These are phyloP conservation scores for Cheilosia soror DNA, from an alignment of 2,888 invertebrate genomes.

Conservation along the genomic window DNA sequence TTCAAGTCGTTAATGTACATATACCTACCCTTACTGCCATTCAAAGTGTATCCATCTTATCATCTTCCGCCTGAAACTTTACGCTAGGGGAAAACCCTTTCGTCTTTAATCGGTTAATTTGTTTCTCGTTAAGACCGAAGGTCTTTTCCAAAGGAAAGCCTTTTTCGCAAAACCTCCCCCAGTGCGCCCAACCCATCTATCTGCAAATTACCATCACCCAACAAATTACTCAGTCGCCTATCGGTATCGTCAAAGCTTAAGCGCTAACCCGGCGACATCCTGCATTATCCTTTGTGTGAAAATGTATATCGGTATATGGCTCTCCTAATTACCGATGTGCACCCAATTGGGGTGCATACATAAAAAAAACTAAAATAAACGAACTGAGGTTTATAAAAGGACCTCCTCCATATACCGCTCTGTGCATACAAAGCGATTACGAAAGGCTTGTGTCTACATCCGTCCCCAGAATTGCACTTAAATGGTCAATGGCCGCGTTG, in stretches of 20 bases:
- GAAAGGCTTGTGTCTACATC: constrained; percentile 13
- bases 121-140: constrained; percentile 54
- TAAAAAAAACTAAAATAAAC: constrained; percentile 25
- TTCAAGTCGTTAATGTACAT: constrained; percentile 27
- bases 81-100: constrained; percentile 23
- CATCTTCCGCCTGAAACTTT: constrained; percentile 33
- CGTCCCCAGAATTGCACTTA: not conserved
- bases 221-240: constrained; percentile 47
- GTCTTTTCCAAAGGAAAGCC: not conserved
- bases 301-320: not conserved
- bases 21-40: not conserved
- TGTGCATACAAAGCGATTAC: constrained; percentile 30
- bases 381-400: constrained; percentile 46
- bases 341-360: constrained; percentile 37
- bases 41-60: constrained; percentile 39
- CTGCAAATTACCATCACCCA: constrained; percentile 46
- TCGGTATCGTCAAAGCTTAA: constrained; percentile 43
- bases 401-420: not conserved
- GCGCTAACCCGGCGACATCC: constrained; percentile 35
- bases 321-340: constrained; percentile 66
- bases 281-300: constrained; percentile 36
- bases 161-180: not conserved
- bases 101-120: constrained; percentile 65
- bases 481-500: constrained; percentile 21
- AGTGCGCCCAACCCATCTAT: constrained; percentile 1